Percentiles rank a stretch among this genome's conserved stretches.
phyloP scores from a whole-genome alignment of 2,888 invertebrate genomes.

The Cordilura impudica region DNA sequence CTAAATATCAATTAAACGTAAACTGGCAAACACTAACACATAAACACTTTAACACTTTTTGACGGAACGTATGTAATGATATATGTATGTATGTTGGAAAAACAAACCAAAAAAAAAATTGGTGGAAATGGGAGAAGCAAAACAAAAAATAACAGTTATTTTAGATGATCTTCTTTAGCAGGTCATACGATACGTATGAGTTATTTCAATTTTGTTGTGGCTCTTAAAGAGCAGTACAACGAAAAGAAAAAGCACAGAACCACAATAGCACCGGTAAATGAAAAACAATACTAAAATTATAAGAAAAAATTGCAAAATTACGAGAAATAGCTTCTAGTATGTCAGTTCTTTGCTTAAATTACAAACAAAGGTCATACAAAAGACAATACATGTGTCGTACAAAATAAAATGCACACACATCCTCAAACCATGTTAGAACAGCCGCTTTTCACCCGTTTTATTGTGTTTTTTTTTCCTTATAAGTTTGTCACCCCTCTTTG shows the following conservation, averaged over 20 bases:
- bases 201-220: slow-evolving; percentile 4
- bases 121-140: not conserved
- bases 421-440: not conserved
- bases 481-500: slow-evolving; percentile 9
- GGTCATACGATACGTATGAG: slow-evolving; percentile 52
- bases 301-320: slow-evolving; percentile 9
- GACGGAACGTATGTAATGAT: not conserved
- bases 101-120: not conserved
- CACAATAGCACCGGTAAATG: slow-evolving; percentile 38
- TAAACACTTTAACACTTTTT: not conserved
- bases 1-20: slow-evolving; percentile 56
- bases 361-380: slow-evolving; percentile 60
- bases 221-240: slow-evolving; percentile 3
- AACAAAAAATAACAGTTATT: not conserved
- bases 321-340: slow-evolving; percentile 19
- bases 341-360: slow-evolving; percentile 54
- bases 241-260: slow-evolving; percentile 15
- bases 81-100: not conserved
- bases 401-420: slow-evolving; percentile 19
- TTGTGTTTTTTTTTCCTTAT: not conserved
- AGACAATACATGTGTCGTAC: slow-evolving; percentile 26
- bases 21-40: slow-evolving; percentile 20
- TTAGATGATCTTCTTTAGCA: slow-evolving; percentile 32
- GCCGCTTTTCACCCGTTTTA: slow-evolving; percentile 26
- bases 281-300: slow-evolving; percentile 44